These are phyloP conservation scores for Mycalesis mineus DNA, from an alignment of 2,888 invertebrate species.

Conservation along the genomic window DNA sequence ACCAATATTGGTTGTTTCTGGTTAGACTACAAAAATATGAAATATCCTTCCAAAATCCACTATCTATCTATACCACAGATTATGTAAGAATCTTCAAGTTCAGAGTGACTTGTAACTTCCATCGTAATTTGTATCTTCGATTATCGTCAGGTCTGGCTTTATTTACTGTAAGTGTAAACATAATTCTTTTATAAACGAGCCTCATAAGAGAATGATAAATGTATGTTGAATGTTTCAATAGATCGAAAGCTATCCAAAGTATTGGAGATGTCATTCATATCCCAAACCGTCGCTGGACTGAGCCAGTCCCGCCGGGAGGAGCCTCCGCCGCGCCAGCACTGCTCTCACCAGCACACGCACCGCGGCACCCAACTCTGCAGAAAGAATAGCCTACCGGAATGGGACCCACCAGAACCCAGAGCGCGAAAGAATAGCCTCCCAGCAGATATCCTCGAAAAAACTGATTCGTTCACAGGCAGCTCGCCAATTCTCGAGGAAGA, in stretches of 20 bases:
- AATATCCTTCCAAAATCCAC: too few relatives aligned
- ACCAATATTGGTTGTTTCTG: too few relatives aligned
- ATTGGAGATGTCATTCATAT: slow-evolving; percentile 72
- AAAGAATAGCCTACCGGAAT: slow-evolving; percentile 73
- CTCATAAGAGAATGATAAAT: background rate
- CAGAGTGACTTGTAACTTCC: too few relatives aligned
- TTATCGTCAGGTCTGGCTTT: too few relatives aligned
- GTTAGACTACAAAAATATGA: too few relatives aligned
- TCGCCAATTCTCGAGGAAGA: slow-evolving; percentile 56
- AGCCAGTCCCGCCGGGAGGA: slow-evolving; percentile 68
- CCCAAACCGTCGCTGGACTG: slow-evolving; percentile 76
- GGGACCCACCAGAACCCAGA: slow-evolving; percentile 68
- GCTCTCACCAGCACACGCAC: slow-evolving; percentile 69
- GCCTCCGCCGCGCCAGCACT: slow-evolving; percentile 65
- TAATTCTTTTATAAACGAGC: background rate
- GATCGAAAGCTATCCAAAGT: slow-evolving; percentile 20
- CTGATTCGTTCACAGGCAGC: slow-evolving; percentile 41
- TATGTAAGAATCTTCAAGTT: too few relatives aligned
- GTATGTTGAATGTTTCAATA: slow-evolving; percentile 18
- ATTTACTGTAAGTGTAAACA: too few relatives aligned
- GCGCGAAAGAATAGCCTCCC: slow-evolving; percentile 71
- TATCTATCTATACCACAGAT: too few relatives aligned
- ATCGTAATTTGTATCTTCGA: too few relatives aligned
- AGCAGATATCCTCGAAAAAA: slow-evolving; percentile 60
- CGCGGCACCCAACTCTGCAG: slow-evolving; percentile 61